Evolutionary conservation across 35 echinoderm and acorn worm genomes (phyloP), one percentile per base, ranked within the genome.

Genomic region (Ptychodera flava): DNA sequence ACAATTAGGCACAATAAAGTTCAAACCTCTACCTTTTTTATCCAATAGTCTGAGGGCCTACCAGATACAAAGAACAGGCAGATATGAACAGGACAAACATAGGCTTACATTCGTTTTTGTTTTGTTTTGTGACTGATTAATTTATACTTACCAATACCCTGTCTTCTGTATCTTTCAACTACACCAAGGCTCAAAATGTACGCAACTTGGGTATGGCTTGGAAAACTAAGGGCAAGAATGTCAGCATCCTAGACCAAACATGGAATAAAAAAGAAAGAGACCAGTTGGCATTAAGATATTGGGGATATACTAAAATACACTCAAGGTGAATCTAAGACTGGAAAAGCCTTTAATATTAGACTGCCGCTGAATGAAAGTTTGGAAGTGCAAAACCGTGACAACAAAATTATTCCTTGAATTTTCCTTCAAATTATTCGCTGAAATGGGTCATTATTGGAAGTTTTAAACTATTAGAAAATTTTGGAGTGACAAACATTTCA

Each of bases 101-200:
- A n/a, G n/a, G n/a, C n/a, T n/a, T n/a, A n/a, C n/a, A n/a, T n/a
- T n/a, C n/a, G n/a, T n/a, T n/a, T n/a, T n/a, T n/a, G n/a, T n/a
- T n/a, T n/a, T n/a, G n/a, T n/a, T n/a, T n/a, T n/a, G n/a, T n/a
- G n/a, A n/a, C n/a, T n/a, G n/a, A n/a, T n/a, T n/a, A n/a, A n/a
- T n/a, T n/a, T n/a, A n/a, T n/a, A 88, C 94, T 88, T 79, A 97
- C 95, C 95, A n/a, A 97, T 97, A 36, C 95, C 95, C 77, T 82
- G 84, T 78, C 95, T 77, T 64, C 95, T 87, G 87, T 92, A 91
- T 28, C 86, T 90, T 88, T 93, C 84, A 64, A 97, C 95, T 0
- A 97, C 95, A 45, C 95, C 95, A 28, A 97, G 89, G 80, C 95
- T 97, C 31, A 97, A 85, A 79, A 97, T 97, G 35, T 97, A 97